Base-by-base conservation (phyloP, 2,888 invertebrate genomes). In the Noctua comes region DNA sequence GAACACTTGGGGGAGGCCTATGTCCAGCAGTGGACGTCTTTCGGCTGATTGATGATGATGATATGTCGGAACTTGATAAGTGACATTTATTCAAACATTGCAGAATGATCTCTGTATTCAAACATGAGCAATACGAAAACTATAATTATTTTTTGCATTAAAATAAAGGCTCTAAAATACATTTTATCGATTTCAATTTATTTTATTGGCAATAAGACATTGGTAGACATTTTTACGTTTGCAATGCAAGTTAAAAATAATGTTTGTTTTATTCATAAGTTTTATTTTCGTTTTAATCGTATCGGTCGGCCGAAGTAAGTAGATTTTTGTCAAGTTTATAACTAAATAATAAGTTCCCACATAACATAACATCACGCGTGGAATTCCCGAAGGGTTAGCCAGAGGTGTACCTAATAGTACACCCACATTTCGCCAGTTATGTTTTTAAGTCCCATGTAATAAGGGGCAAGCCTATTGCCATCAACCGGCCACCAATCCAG, bases 131-230 rank as follows among this genome's bases (percentile, higher is more conserved):
- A 62, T 31, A 62, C 10, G 21, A 18, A 59, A 27, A 8, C 27
- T 27, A 31, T 18, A 3, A 18, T 2, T 31, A 31, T 62, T 43
- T 31, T 62, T 18, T 62, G 31, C 62, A 62, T 18, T 62, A 3
- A 62, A 27, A 8, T 59, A n/a, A n/a, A 57, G n/a, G 57, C 57
- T n/a, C 13, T 36, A 11, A 21, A 64, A 46, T 48, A 6, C 13
- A n/a, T 80, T 43, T 62, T 51, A 77, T 79, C 18, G 48, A 31
- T 51, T 79, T 77, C 59, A 62, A 79, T 78, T n/a, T 62, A 59
- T 43, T 79, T 77, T 48, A 68, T n/a, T 59, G 21, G 27, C 46
- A 24, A n/a, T 59, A 65, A 24, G 18, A 24, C 5, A 74, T 73
- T 18, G 57, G 31, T 43, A 40, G 31, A 31, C 43, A 43, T 62